Conservation (phyloP, 2,888 invertebrate genomes). For the Zele albiditarsus region DNA sequence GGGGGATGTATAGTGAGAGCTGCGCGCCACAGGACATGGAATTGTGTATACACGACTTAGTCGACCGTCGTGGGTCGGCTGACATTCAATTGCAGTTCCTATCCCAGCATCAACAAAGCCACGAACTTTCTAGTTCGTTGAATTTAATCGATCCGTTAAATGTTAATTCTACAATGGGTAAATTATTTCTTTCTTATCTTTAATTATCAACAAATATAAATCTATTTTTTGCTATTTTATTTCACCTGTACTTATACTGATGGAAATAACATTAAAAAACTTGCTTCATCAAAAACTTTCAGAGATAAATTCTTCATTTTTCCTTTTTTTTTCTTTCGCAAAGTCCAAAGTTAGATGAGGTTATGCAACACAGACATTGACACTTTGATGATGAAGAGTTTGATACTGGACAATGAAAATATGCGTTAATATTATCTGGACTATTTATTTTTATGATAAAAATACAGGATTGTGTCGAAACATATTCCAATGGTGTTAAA, state of each 20-base stretch:
- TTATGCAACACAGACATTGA: neutral
- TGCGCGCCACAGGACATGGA: constrained; percentile 36
- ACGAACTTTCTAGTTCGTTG: neutral
- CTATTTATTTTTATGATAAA: too few species aligned
- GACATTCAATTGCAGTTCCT: constrained; percentile 28
- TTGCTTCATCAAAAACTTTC: neutral
- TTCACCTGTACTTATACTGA: neutral
- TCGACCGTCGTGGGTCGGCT: constrained; percentile 56
- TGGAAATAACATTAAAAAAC: neutral
- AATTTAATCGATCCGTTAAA: neutral
- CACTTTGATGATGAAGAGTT: neutral
- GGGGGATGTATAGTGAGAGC: constrained; percentile 38
- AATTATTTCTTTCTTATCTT: neutral
- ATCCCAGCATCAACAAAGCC: neutral
- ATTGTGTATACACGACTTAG: constrained; percentile 57
- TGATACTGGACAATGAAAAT: neutral
- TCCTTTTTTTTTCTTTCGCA: neutral
- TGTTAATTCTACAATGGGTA: neutral
- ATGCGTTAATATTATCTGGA: too few species aligned
- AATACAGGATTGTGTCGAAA: too few species aligned
- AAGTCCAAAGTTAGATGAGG: neutral
- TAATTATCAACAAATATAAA: neutral
- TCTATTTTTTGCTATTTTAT: neutral
- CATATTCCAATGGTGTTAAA: too few species aligned
- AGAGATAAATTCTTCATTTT: neutral